phyloP scores from a whole-genome alignment of 2,888 invertebrate species.

The Platycheirus albimanus region DNA sequence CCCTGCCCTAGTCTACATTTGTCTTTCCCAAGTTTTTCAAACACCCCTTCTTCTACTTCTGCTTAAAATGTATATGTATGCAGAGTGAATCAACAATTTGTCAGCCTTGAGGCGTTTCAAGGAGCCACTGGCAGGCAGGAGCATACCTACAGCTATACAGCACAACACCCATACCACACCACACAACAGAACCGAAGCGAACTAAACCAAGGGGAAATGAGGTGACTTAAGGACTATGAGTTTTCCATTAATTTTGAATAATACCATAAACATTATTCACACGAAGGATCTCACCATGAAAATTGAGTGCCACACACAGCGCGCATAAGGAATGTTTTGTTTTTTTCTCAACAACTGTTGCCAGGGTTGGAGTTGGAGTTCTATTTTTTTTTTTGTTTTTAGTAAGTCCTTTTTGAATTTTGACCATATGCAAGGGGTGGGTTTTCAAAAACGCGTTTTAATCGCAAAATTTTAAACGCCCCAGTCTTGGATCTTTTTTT shows the following conservation, averaged over 20 bases:
- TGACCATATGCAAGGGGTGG: no score
- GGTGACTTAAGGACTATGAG: conserved; percentile 71
- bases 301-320: conserved; percentile 34
- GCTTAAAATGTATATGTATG: conserved; percentile 1
- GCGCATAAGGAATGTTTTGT: conserved; percentile 1
- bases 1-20: background rate
- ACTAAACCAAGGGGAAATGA: conserved; percentile 51
- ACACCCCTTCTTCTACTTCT: conserved; percentile 1
- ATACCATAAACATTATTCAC: conserved; percentile 71
- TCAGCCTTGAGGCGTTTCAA: conserved; percentile 72
- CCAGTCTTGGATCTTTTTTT: no score
- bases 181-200: no score
- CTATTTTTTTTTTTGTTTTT: background rate
- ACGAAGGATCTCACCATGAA: conserved; percentile 67
- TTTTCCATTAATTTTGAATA: conserved; percentile 73
- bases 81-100: conserved; percentile 71
- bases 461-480: no score
- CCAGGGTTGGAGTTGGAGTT: background rate
- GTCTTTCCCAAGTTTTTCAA: conserved; percentile 4
- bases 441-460: no score
- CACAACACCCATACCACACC: no score
- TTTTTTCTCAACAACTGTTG: background rate
- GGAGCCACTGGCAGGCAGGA: conserved; percentile 31
- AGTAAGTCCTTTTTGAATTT: background rate
- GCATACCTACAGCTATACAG: background rate